Conservation (phyloP, 2,113 vertebrate species). For the Phalacrocorax aristotelis region DNA sequence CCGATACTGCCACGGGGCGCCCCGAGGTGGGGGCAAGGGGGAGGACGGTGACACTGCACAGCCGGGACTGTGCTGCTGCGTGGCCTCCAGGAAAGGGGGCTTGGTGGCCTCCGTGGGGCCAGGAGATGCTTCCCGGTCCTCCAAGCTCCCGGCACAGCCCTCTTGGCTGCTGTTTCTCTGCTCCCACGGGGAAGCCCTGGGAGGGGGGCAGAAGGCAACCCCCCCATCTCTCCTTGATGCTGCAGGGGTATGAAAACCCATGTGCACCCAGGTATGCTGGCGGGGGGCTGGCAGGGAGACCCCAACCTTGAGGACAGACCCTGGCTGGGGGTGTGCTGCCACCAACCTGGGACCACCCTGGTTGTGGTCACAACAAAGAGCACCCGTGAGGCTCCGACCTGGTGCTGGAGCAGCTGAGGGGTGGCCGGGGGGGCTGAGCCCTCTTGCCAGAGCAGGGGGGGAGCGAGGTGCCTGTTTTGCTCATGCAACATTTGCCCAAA, state of each 20-base stretch:
- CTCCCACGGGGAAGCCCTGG: neutral
- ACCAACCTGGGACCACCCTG: neutral
- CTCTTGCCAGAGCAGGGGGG: neutral
- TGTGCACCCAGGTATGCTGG: accelerated
- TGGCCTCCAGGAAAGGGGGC: neutral
- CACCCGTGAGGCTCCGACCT: neutral
- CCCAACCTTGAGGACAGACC: accelerated
- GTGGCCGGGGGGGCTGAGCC: no score
- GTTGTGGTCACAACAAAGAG: neutral
- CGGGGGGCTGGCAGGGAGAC: neutral
- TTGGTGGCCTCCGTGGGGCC: neutral
- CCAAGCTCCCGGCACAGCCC: neutral
- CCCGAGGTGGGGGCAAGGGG: accelerated
- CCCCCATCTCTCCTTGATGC: accelerated
- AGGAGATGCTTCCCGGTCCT: accelerated
- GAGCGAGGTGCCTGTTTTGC: neutral
- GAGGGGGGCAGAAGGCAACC: neutral
- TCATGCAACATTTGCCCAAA: neutral
- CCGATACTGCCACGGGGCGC: neutral
- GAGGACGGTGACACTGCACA: accelerated
- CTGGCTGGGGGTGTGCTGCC: accelerated
- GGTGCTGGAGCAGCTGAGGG: accelerated
- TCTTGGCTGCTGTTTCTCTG: accelerated
- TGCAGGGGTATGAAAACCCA: neutral
- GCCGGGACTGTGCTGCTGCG: accelerated